Evolutionary conservation across 2,797 vertebrate species (phyloP).

Genomic region (Gymnodraco acuticeps): DNA sequence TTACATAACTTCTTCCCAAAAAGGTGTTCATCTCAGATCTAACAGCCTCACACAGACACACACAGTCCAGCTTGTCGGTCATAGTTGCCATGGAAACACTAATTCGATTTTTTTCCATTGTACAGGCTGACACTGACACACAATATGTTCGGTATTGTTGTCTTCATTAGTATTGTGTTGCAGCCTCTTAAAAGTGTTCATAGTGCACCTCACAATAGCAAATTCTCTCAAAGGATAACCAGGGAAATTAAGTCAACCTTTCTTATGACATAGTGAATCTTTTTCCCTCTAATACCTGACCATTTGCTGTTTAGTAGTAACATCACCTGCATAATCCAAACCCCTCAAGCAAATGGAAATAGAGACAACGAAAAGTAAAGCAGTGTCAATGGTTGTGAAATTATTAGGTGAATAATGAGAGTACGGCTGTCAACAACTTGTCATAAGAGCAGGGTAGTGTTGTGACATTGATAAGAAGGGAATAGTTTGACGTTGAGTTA

Average conservation of each 20-base stretch:
- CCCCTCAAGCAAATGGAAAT: no score
- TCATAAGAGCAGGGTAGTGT: no score
- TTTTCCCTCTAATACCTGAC: neutral
- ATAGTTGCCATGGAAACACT: constrained; percentile 57
- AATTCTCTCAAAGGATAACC: no score
- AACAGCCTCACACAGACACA: neutral
- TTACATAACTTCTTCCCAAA: neutral
- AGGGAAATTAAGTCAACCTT: neutral
- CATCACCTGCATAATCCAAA: neutral
- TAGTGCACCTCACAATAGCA: neutral
- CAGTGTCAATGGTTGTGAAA: neutral
- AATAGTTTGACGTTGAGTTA: neutral
- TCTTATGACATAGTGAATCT: neutral
- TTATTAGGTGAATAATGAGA: no score
- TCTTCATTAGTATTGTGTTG: constrained; percentile 22
- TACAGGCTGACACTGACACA: neutral
- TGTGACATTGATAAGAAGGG: no score
- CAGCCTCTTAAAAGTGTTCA: constrained; percentile 17
- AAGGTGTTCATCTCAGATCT: constrained; percentile 10
- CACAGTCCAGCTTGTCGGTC: neutral
- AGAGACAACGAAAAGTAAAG: neutral
- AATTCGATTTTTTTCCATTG: constrained; percentile 32
- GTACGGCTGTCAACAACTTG: no score
- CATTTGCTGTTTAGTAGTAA: neutral
- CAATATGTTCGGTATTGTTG: constrained; percentile 33